Evolutionary conservation across 2,113 vertebrate species (phyloP).

Genomic region (Tiliqua scincoides): DNA sequence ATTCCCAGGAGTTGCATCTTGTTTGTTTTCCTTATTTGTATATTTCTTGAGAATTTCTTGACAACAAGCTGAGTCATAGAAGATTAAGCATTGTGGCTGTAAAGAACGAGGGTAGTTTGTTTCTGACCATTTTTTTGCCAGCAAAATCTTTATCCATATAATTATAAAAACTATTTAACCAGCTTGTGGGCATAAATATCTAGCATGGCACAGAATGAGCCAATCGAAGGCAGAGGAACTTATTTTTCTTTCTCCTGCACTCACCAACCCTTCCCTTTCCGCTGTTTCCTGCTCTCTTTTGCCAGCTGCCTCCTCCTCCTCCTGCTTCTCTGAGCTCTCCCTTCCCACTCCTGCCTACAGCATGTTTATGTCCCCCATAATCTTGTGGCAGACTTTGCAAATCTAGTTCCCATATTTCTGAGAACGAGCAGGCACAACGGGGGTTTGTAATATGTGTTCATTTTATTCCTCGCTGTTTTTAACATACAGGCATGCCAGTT

Average conservation of each 20-base stretch:
- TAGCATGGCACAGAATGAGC: not conserved
- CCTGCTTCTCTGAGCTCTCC: not conserved
- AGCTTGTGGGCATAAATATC: not conserved
- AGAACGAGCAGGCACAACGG: not conserved
- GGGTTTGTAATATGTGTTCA: slow-evolving; percentile 3
- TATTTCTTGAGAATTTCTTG: no score
- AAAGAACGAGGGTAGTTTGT: no score
- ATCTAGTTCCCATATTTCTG: slow-evolving; percentile 11
- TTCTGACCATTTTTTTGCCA: no score
- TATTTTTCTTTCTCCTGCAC: not conserved
- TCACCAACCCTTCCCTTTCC: no score
- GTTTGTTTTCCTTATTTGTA: not conserved
- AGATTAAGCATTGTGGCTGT: no score
- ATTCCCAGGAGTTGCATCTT: not conserved
- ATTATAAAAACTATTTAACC: not conserved
- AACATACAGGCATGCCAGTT: not conserved
- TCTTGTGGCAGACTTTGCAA: not conserved
- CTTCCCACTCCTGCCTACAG: not conserved
- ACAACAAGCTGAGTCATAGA: no score
- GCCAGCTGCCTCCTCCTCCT: not conserved
- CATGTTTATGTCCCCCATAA: slow-evolving; percentile 4
- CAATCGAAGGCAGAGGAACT: not conserved
- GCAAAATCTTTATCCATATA: not conserved
- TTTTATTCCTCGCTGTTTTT: not conserved
- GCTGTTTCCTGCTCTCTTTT: not conserved